Conservation (phyloP, 2,113 vertebrate species). For the Lycaon pictus region DNA sequence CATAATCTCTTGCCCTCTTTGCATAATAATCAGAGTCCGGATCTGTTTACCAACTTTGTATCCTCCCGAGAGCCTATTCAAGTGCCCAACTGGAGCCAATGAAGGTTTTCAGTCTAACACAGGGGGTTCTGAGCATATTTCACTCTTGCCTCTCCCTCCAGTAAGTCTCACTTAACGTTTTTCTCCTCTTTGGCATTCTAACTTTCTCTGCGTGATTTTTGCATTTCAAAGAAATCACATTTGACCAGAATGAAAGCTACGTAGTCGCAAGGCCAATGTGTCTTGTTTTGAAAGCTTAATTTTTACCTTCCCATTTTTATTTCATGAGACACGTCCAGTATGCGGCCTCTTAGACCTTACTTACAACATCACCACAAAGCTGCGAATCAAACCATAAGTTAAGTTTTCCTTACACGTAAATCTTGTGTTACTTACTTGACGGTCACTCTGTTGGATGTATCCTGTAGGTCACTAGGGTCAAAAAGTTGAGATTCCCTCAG, state of each 20-base stretch:
- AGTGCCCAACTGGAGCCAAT: not conserved
- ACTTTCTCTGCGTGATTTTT: not conserved
- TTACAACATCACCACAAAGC: constrained; percentile 1
- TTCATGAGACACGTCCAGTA: constrained; percentile 36
- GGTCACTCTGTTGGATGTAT: constrained; percentile 91
- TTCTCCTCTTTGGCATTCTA: constrained; percentile 30
- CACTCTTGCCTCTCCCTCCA: not conserved
- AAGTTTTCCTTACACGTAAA: constrained; percentile 50
- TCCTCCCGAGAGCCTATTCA: constrained; percentile 53
- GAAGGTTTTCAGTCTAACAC: constrained; percentile 39
- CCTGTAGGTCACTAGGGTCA: constrained; percentile 97
- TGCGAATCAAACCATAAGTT: constrained; percentile 16
- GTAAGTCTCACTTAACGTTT: constrained; percentile 36
- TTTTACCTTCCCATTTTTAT: constrained; percentile 49
- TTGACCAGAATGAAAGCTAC: constrained; percentile 1
- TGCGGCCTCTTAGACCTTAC: constrained; percentile 4
- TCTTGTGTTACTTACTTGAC: constrained; percentile 91
- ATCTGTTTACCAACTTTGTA: constrained; percentile 60
- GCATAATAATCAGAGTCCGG: constrained; percentile 52
- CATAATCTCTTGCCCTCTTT: constrained; percentile 11
- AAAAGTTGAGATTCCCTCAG: constrained; percentile 98
- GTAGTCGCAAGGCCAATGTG: not conserved
- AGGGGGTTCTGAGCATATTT: constrained; percentile 41
- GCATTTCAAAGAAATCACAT: constrained; percentile 15
- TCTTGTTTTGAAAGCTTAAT: constrained; percentile 45